phyloP scores from a whole-genome alignment of 2,888 invertebrate species.

The Himalopsyche japonica region DNA sequence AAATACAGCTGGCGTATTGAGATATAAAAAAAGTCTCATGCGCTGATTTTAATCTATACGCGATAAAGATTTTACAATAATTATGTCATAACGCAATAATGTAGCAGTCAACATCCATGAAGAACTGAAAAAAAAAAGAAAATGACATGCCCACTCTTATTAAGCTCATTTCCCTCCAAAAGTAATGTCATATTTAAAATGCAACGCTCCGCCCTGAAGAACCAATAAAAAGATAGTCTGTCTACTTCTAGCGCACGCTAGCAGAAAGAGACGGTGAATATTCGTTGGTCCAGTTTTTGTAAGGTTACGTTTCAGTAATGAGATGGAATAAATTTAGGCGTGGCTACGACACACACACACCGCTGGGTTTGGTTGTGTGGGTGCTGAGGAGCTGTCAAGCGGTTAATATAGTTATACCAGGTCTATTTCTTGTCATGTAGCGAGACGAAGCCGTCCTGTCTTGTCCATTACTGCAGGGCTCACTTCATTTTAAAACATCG shows the following conservation, averaged over 20 bases:
- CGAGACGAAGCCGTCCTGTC: slow-evolving; percentile 10
- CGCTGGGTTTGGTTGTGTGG: slow-evolving; percentile 5
- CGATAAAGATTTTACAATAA: slow-evolving; percentile 4
- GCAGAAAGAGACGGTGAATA: not conserved
- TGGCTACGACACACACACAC: not conserved
- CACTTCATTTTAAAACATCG: slow-evolving; percentile 10
- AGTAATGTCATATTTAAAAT: slow-evolving; percentile 28
- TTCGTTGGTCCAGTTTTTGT: not conserved
- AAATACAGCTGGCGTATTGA: not conserved
- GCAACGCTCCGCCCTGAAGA: slow-evolving; percentile 10
- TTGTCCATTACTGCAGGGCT: slow-evolving; percentile 5
- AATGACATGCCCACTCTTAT: not conserved
- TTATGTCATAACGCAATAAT: slow-evolving; percentile 20
- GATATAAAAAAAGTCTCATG: not conserved
- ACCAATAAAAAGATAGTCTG: not conserved
- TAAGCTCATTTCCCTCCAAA: slow-evolving; percentile 28
- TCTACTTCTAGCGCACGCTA: not conserved
- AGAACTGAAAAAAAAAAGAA: slow-evolving; percentile 3
- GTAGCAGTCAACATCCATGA: slow-evolving; percentile 8
- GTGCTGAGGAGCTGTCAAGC: slow-evolving; percentile 19
- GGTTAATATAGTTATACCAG: slow-evolving; percentile 27
- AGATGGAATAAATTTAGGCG: slow-evolving; percentile 13
- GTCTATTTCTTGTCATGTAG: slow-evolving; percentile 23
- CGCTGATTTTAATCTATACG: not conserved
- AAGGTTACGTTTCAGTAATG: not conserved